A percentile compares a stretch with the other conserved stretches of the same genome.
phyloP scores from a whole-genome alignment of 2,888 invertebrate species.

The Calliphora vomitoria region DNA sequence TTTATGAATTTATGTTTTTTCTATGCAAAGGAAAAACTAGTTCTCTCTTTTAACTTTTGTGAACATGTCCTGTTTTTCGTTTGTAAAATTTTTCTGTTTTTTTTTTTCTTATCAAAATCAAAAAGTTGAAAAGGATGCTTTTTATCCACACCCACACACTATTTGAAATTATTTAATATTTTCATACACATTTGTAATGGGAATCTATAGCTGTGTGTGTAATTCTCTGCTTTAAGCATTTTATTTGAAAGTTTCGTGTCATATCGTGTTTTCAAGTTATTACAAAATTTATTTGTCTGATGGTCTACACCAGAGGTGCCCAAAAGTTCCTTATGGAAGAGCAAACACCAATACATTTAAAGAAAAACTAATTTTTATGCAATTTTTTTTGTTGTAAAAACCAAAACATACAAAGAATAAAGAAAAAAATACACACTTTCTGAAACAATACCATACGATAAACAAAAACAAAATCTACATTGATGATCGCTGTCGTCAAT shows the following conservation, averaged over 20 bases:
- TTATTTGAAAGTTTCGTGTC: constrained; percentile 37
- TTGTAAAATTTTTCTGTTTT: neutral
- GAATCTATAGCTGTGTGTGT: neutral
- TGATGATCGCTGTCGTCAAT: too few relatives aligned
- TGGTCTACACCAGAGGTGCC: constrained; percentile 34
- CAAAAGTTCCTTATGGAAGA: too few relatives aligned
- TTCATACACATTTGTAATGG: neutral
- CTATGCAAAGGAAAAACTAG: neutral
- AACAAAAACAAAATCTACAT: too few relatives aligned
- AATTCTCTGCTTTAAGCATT: neutral
- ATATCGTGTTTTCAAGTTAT: constrained; percentile 37
- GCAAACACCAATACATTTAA: too few relatives aligned
- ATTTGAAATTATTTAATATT: neutral
- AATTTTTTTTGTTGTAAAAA: too few relatives aligned
- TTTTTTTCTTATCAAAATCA: constrained; percentile 12
- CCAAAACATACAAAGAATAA: too few relatives aligned
- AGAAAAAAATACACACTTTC: too few relatives aligned
- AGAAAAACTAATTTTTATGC: too few relatives aligned
- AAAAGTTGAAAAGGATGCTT: neutral
- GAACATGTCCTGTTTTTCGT: constrained; percentile 20
- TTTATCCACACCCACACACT: neutral
- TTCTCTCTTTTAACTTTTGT: constrained; percentile 3
- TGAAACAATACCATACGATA: too few relatives aligned
- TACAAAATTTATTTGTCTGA: constrained; percentile 18
- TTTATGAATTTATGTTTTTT: neutral